Evolutionary conservation across 1,140 invertebrate genomes (phyloP), one percentile per base, ranked within the genome.

Genomic region (Drosophila saltans): DNA sequence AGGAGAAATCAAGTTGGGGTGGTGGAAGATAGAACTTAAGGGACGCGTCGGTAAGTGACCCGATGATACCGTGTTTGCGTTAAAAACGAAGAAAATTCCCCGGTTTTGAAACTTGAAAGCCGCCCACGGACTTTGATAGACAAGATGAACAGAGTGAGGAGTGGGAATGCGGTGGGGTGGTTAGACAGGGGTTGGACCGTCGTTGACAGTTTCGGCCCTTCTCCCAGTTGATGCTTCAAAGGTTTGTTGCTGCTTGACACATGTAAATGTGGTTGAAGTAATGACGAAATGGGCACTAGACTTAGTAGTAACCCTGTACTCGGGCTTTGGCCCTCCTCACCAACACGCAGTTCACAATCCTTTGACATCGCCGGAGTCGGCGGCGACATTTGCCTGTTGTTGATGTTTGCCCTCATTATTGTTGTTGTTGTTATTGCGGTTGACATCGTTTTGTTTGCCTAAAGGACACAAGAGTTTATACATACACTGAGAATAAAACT

Each of bases 191-290:
- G 80, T 89, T 82, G 70, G 80, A 65, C 41, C 61, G 45, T 64
- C 75, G 75, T 65, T 78, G 75, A 80, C 78, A 78, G 78, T 68
- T 80, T 69, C 67, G 71, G 78, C 67, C 39, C 63, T 75, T 75
- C 66, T 66, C 59, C 68, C 66, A 45, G 72, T 59, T 78, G 83
- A 79, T 68, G 82, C 72, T 83, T 88, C 84, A 89, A 89, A 88
- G 84, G 80, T 55, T 78, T 66, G 70, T 76, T 74, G 71, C 45
- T 52, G 45, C 45, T 52, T 91, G 88, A 91, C 83, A 88, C 83
- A 91, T 91, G 89, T 91, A 91, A 91, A 84, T 91, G 89, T 81
- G 89, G 89, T 91, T 88, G 90, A 91, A 88, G 89, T 91, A 91
- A 91, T 91, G 88, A 91, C 80, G 88, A 91, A 91, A 91, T 91